Evolutionary conservation across 2,888 invertebrate species (phyloP), one percentile per base, ranked within the genome.

Genomic region (Cerastoderma edule): DNA sequence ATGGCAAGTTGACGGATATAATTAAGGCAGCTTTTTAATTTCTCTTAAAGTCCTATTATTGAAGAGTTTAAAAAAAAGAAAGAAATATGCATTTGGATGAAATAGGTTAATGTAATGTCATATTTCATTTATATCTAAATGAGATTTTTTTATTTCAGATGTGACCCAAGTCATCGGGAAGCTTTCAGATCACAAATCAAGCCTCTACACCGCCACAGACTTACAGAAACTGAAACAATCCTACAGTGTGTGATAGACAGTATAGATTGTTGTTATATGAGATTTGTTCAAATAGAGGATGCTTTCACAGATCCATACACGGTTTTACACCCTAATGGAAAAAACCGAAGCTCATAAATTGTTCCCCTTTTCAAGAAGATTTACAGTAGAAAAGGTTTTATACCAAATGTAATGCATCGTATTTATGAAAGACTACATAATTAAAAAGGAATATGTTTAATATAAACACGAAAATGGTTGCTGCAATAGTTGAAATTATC

Each of bases 151-250:
- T 39, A 24, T 70, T 67, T 22, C 75, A 79, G 75, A 66, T 35
- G 69, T 79, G 27, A 50, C 46, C 24, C 48, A 69, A 22, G 64
- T 75, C 33, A 64, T 79, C 35, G 66, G 67, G 10, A 75, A 54
- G 28, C 33, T 79, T 22, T 53, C 54, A 30, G 50, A 50, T 19
- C 35, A 54, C 30, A 68, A 33, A n/a, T 75, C 79, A 24, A 54
- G 53, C 28, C 8, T 53, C 16, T 79, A 79, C 72, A 75, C 56
- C 1, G 10, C 46, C n/a, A 60, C 39, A 3, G 79, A 79, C 46
- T 67, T 79, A 16, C 54, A 67, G 27, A 72, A 72, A 67, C 56
- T 79, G 8, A 66, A 66, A 46, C 68, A 75, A 54, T 65, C 65
- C 19, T 79, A 79, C 35, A 57, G 72, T 56, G 72, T 74, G 8